These are phyloP conservation scores for Australoheros scitulus DNA, from an alignment of 2,113 vertebrate species.

Conservation along the genomic window DNA sequence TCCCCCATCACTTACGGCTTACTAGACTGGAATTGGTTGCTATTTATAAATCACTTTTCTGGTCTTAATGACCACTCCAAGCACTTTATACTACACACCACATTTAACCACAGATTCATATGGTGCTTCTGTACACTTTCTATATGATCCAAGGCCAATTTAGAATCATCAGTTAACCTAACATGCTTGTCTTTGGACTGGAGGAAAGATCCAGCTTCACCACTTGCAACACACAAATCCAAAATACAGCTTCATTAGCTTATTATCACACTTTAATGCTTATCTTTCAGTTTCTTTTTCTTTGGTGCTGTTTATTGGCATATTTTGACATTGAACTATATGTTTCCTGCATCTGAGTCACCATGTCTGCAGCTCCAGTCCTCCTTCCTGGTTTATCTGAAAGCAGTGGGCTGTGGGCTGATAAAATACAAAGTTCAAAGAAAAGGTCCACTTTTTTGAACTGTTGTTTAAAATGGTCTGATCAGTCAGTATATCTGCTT, in stretches of 20 bases:
- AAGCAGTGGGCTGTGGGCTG: not conserved
- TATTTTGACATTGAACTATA: not conserved
- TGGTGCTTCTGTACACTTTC: too few relatives aligned
- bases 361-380: not conserved
- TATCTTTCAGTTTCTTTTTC: not conserved
- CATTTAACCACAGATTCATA: too few relatives aligned
- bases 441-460: not conserved
- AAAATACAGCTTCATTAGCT: not conserved
- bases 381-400: not conserved
- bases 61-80: not conserved
- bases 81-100: not conserved
- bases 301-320: not conserved
- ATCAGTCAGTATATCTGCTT: not conserved
- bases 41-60: not conserved
- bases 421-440: not conserved
- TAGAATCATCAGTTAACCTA: too few relatives aligned
- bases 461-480: not conserved
- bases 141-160: too few relatives aligned
- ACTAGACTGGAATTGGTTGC: not conserved
- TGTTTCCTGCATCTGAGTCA: not conserved
- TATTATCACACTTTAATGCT: not conserved
- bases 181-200: too few relatives aligned
- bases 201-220: not conserved
- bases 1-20: not conserved
- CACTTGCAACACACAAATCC: not conserved